These are phyloP conservation scores for Drosophila subquinaria DNA, from an alignment of 2,888 invertebrate genomes.

Conservation along the genomic window DNA sequence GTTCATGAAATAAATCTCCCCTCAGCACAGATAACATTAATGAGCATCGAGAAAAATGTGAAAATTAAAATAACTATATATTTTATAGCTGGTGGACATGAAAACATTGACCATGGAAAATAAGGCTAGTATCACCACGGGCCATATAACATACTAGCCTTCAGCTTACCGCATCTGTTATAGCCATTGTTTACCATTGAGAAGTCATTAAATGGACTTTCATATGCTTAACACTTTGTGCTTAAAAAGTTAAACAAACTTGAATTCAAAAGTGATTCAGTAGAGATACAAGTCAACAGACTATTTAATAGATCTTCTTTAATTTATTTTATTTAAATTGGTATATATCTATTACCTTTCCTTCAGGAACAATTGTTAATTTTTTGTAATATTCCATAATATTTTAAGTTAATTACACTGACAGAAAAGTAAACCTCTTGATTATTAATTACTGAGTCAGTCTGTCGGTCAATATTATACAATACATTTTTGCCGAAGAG, in stretches of 20 bases:
- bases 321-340: too few relatives aligned
- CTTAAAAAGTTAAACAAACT: not conserved
- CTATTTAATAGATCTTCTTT: too few relatives aligned
- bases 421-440: not conserved
- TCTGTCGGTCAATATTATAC: too few relatives aligned
- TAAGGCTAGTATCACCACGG: constrained; percentile 13
- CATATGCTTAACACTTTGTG: constrained; percentile 1
- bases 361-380: too few relatives aligned
- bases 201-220: constrained; percentile 27
- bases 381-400: too few relatives aligned
- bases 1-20: not conserved
- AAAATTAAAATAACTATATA: constrained; percentile 48
- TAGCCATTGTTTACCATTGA: constrained; percentile 23
- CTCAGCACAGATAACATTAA: not conserved
- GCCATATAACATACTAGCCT: constrained; percentile 10
- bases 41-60: constrained; percentile 1
- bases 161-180: constrained; percentile 24
- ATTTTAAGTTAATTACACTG: not conserved
- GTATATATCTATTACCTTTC: too few relatives aligned
- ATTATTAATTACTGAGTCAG: too few relatives aligned
- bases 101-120: constrained; percentile 55
- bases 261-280: not conserved
- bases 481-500: not conserved
- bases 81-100: constrained; percentile 48
- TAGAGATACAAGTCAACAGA: too few relatives aligned